A percentile compares a stretch with the other conserved stretches of the same genome.
Conservation (phyloP, 2,113 vertebrate genomes). For the Eubucco bourcierii region DNA sequence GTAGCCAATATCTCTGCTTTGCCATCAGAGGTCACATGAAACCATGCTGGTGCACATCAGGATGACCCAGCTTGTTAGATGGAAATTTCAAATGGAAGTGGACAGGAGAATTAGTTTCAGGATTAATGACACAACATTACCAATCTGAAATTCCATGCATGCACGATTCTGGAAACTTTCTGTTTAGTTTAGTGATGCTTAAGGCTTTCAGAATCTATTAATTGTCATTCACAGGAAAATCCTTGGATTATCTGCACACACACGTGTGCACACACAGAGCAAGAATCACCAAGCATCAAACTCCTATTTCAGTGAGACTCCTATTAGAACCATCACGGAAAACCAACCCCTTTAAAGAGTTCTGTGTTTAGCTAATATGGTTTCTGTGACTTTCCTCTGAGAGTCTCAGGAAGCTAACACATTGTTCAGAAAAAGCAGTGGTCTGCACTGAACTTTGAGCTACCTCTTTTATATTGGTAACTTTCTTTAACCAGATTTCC, state of each 20-base stretch:
- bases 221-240: neutral
- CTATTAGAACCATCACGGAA: neutral
- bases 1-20: neutral
- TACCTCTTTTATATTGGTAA: neutral
- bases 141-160: neutral
- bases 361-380: neutral
- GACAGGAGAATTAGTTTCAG: neutral
- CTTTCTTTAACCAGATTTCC: neutral
- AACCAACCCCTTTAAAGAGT: fast-evolving
- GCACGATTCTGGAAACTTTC: neutral
- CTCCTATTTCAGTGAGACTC: neutral
- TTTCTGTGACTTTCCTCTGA: neutral
- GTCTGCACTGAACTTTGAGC: neutral
- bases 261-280: neutral
- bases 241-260: neutral
- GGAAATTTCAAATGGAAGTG: neutral
- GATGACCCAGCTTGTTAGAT: neutral
- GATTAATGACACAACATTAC: neutral
- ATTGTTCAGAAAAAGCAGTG: neutral
- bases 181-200: neutral
- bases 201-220: neutral
- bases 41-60: neutral
- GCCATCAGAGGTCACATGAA: neutral
- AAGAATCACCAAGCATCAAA: neutral
- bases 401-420: neutral